Base-by-base conservation (phyloP, 2,113 vertebrate species). In the Nettapus auritus region DNA sequence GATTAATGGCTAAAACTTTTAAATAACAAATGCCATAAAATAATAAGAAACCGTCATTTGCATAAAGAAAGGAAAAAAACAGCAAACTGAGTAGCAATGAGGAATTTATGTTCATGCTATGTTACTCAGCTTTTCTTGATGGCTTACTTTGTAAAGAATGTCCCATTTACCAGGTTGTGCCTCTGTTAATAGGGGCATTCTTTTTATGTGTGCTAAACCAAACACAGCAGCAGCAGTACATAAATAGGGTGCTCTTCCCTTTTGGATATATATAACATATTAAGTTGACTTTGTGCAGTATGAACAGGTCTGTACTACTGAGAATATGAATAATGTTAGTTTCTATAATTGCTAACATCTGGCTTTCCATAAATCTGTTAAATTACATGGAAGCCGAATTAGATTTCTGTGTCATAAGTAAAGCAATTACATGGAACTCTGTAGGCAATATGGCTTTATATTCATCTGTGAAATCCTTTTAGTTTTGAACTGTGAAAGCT, bases 301-400 rank as follows among this genome's bases (percentile, higher is more conserved):
- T 94, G 97, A 97, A 97, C 97, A 98, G 97, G 97, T 98, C 97
- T 96, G 78, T 95, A 46, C 93, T 97, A 78, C 85, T 82, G 95
- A 95, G 97, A 97, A 95, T 97, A 98, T 98, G 97, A 98, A 97
- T 98, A 93, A 98, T 98, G 96, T 97, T 63, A 19, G 92, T 96
- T 98, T 96, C 96, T 90, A 20, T 98, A 98, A 98, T 98, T 98
- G 97, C 97, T 95, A 98, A 98, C 98, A 98, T 98, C 98, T 98
- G 98, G 96, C 97, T 98, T 98, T 97, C 96, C 95, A 98, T 98
- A 98, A 98, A 98, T 98, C 98, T 98, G 96, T 97, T 98, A 97
- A 98, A 98, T 97, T 97, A 97, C 97, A 96, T 69, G 92, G 97
- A 97, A 98, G 96, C 75, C 88, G 96, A 98, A 98, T 97, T 97